Conservation (phyloP, 2,113 vertebrate species). For the Aix galericulata region DNA sequence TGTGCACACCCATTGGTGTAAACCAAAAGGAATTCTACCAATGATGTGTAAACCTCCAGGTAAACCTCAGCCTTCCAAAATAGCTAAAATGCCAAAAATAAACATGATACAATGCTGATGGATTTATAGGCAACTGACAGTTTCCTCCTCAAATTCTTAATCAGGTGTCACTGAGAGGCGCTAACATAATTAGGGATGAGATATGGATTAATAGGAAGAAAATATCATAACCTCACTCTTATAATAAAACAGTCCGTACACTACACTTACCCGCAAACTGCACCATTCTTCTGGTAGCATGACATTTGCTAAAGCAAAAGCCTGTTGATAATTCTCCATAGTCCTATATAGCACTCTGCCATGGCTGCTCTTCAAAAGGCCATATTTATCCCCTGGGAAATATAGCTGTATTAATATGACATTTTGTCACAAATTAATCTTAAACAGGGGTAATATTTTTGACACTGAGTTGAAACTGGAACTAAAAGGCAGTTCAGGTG, state of each 20-base stretch:
- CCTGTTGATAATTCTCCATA: slow-evolving; percentile 62
- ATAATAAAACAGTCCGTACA: slow-evolving; percentile 15
- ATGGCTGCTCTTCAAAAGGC: slow-evolving; percentile 64
- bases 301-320: slow-evolving; percentile 52
- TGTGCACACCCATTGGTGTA: neutral
- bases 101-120: slow-evolving; percentile 11
- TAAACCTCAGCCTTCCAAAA: slow-evolving; percentile 31
- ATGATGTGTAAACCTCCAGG: neutral
- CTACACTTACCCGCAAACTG: slow-evolving; percentile 18
- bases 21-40: slow-evolving; percentile 41
- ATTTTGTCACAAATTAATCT: slow-evolving; percentile 71
- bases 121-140: slow-evolving; percentile 30
- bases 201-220: slow-evolving; percentile 66
- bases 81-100: neutral
- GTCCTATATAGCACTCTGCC: slow-evolving; percentile 53
- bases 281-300: slow-evolving; percentile 50
- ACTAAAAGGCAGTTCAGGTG: slow-evolving; percentile 61
- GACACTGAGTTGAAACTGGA: slow-evolving; percentile 48
- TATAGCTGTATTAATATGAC: slow-evolving; percentile 71
- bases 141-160: slow-evolving; percentile 40
- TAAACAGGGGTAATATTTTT: slow-evolving; percentile 61
- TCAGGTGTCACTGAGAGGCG: slow-evolving; percentile 36
- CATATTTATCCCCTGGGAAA: slow-evolving; percentile 60
- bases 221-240: slow-evolving; percentile 35
- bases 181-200: slow-evolving; percentile 69